A percentile compares a stretch with the other conserved stretches of the same genome.
phyloP scores from a whole-genome alignment of 2,797 vertebrate genomes.

The Gymnothorax reevesii region DNA sequence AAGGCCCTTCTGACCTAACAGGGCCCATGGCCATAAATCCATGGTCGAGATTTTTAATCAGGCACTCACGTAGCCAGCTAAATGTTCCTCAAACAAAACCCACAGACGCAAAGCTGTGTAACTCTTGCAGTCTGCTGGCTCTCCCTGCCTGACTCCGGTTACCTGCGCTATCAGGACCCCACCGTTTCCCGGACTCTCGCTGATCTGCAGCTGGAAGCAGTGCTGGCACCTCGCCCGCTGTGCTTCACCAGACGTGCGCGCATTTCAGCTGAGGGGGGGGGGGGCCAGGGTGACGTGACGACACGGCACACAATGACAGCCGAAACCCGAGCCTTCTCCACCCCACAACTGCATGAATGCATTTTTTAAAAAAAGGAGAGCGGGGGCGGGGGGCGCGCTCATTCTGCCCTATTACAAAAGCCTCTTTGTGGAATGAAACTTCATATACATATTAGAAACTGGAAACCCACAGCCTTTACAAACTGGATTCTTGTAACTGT shows the following conservation, averaged over 20 bases:
- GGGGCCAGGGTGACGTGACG: constrained; percentile 62
- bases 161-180: constrained; percentile 75
- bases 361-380: constrained; percentile 42
- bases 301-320: constrained; percentile 81
- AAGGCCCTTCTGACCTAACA: constrained; percentile 79
- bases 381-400: constrained; percentile 59
- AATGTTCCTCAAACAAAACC: constrained; percentile 79
- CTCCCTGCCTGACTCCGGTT: constrained; percentile 67
- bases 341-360: constrained; percentile 79
- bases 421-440: constrained; percentile 81
- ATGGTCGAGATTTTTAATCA: constrained; percentile 84
- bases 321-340: constrained; percentile 77
- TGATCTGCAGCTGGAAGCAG: constrained; percentile 75
- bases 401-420: constrained; percentile 80
- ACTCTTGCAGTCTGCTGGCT: constrained; percentile 75
- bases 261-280: constrained; percentile 73
- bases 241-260: constrained; percentile 66
- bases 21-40: constrained; percentile 84
- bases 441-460: constrained; percentile 88
- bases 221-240: constrained; percentile 69
- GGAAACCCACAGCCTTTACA: constrained; percentile 73
- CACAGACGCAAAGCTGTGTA: constrained; percentile 71
- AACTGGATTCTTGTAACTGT: constrained; percentile 84
- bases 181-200: constrained; percentile 75
- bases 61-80: constrained; percentile 81